phyloP scores from a whole-genome alignment of 1,140 invertebrate genomes.

The Chlorops oryzae region DNA sequence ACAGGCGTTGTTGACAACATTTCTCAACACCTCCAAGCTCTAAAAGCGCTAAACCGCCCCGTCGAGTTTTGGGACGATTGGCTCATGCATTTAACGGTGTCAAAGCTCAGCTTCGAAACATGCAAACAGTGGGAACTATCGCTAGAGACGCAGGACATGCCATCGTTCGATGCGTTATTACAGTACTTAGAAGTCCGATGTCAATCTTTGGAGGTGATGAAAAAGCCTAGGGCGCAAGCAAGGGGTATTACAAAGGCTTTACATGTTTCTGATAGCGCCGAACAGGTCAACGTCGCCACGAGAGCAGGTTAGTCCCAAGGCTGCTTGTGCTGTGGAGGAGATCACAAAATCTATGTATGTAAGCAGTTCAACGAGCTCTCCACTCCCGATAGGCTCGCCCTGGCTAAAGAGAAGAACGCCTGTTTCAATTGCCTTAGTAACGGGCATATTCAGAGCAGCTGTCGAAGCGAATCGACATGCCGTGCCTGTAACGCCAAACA shows the following conservation, averaged over 20 bases:
- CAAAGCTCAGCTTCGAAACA: neutral
- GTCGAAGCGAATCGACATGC: neutral
- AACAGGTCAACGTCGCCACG: no score
- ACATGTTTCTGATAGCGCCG: no score
- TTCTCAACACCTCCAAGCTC: neutral
- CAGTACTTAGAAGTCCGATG: neutral
- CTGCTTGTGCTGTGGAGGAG: no score
- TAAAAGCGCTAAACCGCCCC: neutral
- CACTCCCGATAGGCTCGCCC: no score
- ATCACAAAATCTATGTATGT: no score
- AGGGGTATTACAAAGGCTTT: no score
- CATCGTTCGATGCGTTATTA: neutral
- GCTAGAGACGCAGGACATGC: neutral
- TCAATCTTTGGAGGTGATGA: conserved; percentile 1
- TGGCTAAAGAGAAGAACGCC: no score
- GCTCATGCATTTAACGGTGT: no score
- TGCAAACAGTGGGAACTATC: conserved; percentile 4
- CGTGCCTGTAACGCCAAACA: neutral
- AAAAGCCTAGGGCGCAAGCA: no score
- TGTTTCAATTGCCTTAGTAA: no score
- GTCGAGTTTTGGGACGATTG: conserved; percentile 8
- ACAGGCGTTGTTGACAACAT: neutral
- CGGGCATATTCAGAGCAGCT: neutral
- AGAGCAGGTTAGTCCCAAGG: no score
- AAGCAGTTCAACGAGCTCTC: no score